A percentile compares a stretch with the other conserved stretches of the same genome.
Evolutionary conservation across 2,888 invertebrate species (phyloP).

Genomic region (Acleris holmiana): DNA sequence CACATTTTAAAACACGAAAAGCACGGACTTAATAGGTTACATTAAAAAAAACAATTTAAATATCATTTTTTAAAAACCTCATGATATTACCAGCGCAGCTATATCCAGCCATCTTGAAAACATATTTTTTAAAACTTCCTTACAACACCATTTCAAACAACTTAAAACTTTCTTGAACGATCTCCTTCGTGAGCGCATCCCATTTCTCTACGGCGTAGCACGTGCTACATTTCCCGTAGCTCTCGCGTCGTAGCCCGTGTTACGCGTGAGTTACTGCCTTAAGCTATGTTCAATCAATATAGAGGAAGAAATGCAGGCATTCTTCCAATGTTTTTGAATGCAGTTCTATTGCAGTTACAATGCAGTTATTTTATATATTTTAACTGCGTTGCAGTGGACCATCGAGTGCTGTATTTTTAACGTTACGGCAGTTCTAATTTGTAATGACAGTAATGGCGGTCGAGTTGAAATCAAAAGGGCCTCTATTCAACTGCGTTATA

Average conservation of each 20-base stretch:
- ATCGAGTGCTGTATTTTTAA: too few species aligned
- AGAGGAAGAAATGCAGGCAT: neutral
- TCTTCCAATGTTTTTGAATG: neutral
- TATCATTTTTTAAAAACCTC: too few species aligned
- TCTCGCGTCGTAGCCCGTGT: neutral
- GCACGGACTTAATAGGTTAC: too few species aligned
- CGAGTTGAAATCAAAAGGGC: too few species aligned
- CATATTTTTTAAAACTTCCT: neutral
- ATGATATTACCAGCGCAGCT: too few species aligned
- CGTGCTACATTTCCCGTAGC: constrained; percentile 21
- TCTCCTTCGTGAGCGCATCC: constrained; percentile 1
- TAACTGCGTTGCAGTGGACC: too few species aligned
- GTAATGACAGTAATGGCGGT: too few species aligned
- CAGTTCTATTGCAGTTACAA: neutral
- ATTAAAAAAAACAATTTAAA: too few species aligned
- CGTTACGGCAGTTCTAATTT: too few species aligned
- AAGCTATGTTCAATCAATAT: constrained; percentile 6
- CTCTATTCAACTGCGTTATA: too few species aligned
- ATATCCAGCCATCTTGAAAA: too few species aligned
- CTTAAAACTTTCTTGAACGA: neutral
- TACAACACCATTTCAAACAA: neutral
- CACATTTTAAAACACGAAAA: too few species aligned
- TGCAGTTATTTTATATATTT: neutral
- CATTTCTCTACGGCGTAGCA: constrained; percentile 17
- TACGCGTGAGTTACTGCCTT: constrained; percentile 6